phyloP scores from a whole-genome alignment of 1,140 invertebrate genomes.

The Trichoplusia ni region DNA sequence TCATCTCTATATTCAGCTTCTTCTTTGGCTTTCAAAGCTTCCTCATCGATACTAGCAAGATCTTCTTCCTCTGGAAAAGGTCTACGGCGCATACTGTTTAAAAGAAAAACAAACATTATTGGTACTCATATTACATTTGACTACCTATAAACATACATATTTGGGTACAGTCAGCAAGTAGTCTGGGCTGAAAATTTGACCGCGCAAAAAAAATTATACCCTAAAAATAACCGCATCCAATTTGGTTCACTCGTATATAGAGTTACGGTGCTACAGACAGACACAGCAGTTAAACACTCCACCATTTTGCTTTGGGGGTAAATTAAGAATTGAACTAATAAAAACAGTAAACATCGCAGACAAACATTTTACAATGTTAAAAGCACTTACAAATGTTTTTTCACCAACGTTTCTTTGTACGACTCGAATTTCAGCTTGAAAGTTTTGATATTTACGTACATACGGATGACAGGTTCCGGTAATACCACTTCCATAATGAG shows the following conservation, averaged over 20 bases:
- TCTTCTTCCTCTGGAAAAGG: conserved; percentile 74
- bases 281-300: no score
- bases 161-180: no score
- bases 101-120: not conserved
- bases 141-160: no score
- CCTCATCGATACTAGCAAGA: conserved; percentile 73
- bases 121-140: not conserved
- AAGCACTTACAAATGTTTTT: conserved; percentile 69
- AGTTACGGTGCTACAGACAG: no score
- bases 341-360: no score
- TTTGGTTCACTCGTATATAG: no score
- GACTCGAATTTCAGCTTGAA: conserved; percentile 70
- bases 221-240: no score
- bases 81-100: conserved; percentile 60
- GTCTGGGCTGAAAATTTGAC: no score
- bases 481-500: conserved; percentile 68
- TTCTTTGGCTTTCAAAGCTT: conserved; percentile 71
- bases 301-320: no score
- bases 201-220: no score
- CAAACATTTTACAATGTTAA: no score
- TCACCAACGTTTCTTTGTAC: conserved; percentile 63
- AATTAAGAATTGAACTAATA: no score
- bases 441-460: conserved; percentile 67
- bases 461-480: conserved; percentile 47
- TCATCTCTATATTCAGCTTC: conserved; percentile 62